A percentile compares a stretch with the other conserved stretches of the same genome.
These are phyloP conservation scores for Octonoba sinensis DNA, from an alignment of 2,888 invertebrate genomes.

Conservation along the genomic window DNA sequence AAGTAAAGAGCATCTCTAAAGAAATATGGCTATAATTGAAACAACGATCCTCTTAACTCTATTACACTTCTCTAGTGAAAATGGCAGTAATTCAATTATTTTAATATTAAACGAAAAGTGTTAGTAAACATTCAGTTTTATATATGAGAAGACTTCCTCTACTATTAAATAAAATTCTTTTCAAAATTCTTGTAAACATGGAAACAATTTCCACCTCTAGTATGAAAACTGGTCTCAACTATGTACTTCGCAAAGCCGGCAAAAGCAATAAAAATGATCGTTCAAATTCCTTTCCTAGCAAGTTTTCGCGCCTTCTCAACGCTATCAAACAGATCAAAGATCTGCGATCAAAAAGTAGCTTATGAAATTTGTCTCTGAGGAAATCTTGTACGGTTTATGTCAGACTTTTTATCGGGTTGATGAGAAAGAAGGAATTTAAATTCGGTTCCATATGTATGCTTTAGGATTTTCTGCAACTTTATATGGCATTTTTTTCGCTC, in stretches of 20 bases:
- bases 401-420: conserved; percentile 39
- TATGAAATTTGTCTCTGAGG: conserved; percentile 59
- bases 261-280: conserved; percentile 36
- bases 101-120: no score
- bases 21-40: no score
- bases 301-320: conserved; percentile 21
- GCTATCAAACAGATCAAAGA: conserved; percentile 30
- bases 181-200: conserved; percentile 20
- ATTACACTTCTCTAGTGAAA: no score
- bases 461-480: conserved; percentile 29
- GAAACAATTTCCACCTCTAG: conserved; percentile 9
- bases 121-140: no score
- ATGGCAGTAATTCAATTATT: no score
- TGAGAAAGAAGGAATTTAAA: conserved; percentile 33
- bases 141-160: no score
- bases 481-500: conserved; percentile 36
- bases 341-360: conserved; percentile 34
- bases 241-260: conserved; percentile 1
- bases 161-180: conserved; percentile 18
- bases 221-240: conserved; percentile 9
- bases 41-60: no score
- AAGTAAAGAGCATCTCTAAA: no score
- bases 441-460: conserved; percentile 17
- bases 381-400: conserved; percentile 57
- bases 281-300: conserved; percentile 7